These are phyloP conservation scores for Vimba vimba DNA, from an alignment of 2,113 vertebrate species.

Conservation along the genomic window DNA sequence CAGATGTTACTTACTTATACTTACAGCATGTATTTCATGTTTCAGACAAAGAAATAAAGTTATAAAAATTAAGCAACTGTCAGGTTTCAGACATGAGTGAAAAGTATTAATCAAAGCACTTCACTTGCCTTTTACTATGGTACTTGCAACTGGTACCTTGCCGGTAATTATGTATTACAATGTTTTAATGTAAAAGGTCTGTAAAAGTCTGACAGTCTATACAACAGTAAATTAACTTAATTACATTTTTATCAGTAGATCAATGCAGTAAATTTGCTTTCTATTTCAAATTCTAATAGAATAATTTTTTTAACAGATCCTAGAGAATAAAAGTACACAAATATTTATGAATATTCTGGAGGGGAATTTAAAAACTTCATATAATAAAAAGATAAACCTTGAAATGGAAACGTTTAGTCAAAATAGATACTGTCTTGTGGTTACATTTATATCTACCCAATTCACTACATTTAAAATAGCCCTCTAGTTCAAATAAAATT, in stretches of 20 bases:
- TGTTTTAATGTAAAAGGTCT: background rate
- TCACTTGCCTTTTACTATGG: background rate
- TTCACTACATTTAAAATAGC: background rate
- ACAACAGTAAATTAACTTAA: background rate
- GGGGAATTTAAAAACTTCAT: background rate
- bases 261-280: background rate
- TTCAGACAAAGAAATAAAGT: background rate
- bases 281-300: background rate
- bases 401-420: background rate
- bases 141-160: background rate
- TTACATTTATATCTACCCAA: background rate
- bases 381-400: background rate
- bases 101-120: background rate
- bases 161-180: background rate
- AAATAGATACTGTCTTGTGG: background rate
- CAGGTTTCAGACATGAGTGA: no score
- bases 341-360: background rate
- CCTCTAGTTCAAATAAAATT: background rate
- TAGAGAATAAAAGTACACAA: background rate
- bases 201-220: background rate
- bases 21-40: background rate
- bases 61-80: background rate
- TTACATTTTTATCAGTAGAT: background rate
- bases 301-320: background rate
- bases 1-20: background rate